Percentiles rank a stretch among this genome's conserved stretches.
These are phyloP conservation scores for Busseola fusca DNA, from an alignment of 2,888 invertebrate species.

Conservation along the genomic window DNA sequence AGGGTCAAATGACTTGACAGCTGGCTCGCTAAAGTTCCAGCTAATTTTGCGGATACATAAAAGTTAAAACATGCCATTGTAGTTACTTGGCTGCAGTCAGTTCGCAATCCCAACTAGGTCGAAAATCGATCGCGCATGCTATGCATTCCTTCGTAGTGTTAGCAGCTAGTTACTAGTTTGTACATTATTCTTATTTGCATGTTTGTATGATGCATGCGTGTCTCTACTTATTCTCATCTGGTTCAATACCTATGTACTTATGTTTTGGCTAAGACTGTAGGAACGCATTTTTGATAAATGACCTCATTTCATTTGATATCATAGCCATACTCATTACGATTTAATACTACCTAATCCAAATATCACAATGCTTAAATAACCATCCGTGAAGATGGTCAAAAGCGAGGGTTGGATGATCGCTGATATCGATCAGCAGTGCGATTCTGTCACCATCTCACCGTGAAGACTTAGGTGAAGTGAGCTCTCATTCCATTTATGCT, in stretches of 20 bases:
- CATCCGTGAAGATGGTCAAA: neutral
- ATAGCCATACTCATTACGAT: neutral
- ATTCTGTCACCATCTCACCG: too few relatives aligned
- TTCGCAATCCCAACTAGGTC: conserved; percentile 61
- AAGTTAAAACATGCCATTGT: conserved; percentile 29
- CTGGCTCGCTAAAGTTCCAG: conserved; percentile 35
- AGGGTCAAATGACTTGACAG: conserved; percentile 41
- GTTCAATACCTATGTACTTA: neutral
- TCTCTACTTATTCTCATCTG: neutral
- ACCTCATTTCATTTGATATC: neutral
- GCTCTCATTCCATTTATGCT: too few relatives aligned
- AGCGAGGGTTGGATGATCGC: neutral
- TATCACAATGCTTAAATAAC: neutral
- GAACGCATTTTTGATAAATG: neutral
- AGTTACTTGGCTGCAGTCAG: conserved; percentile 54
- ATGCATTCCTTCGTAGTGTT: conserved; percentile 54
- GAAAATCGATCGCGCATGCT: conserved; percentile 63
- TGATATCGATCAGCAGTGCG: neutral
- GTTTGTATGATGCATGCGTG: conserved; percentile 21
- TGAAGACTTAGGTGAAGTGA: too few relatives aligned
- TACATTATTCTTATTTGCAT: conserved; percentile 37
- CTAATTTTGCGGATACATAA: conserved; percentile 41
- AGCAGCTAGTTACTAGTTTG: conserved; percentile 29
- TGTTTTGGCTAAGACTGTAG: neutral
- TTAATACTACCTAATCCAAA: neutral